Percentiles rank a stretch among this genome's conserved stretches.
Conservation (phyloP, 1,140 invertebrate species). For the Coelopa frigida region DNA sequence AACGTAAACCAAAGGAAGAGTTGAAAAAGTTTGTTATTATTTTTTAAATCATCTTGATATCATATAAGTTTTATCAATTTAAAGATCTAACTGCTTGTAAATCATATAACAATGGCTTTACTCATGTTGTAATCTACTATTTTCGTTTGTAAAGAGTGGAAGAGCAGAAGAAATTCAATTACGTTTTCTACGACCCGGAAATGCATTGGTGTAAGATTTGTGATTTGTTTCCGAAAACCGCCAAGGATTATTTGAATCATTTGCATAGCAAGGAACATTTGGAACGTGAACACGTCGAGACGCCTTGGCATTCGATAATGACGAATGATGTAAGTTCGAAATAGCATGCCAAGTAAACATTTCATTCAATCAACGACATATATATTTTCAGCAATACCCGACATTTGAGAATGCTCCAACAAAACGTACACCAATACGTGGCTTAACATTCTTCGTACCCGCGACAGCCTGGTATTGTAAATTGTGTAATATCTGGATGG, state of each 20-base stretch:
- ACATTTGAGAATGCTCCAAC: conserved; percentile 59
- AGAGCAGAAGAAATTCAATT: conserved; percentile 56
- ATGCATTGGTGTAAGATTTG: conserved; percentile 82
- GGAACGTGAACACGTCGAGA: conserved; percentile 58
- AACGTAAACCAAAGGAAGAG: background rate
- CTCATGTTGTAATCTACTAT: background rate
- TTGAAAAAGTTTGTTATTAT: no score
- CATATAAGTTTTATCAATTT: no score
- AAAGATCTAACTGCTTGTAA: no score
- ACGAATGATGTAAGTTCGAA: conserved; percentile 41
- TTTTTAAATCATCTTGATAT: background rate
- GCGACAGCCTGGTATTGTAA: conserved; percentile 85
- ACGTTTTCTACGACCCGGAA: conserved; percentile 78
- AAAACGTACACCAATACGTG: conserved; percentile 73
- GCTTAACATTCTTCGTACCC: conserved; percentile 76
- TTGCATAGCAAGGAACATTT: conserved; percentile 70
- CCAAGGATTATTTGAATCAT: conserved; percentile 77
- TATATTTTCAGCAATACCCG: conserved; percentile 52
- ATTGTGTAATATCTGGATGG: conserved; percentile 77
- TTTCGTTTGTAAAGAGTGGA: conserved; percentile 9
- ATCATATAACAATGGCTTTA: no score
- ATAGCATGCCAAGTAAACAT: background rate
- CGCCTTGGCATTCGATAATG: conserved; percentile 65
- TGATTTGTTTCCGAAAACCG: conserved; percentile 76
- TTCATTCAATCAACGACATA: background rate